These are phyloP conservation scores for Chironomus tepperi DNA, from an alignment of 1,140 invertebrate genomes.

Conservation along the genomic window DNA sequence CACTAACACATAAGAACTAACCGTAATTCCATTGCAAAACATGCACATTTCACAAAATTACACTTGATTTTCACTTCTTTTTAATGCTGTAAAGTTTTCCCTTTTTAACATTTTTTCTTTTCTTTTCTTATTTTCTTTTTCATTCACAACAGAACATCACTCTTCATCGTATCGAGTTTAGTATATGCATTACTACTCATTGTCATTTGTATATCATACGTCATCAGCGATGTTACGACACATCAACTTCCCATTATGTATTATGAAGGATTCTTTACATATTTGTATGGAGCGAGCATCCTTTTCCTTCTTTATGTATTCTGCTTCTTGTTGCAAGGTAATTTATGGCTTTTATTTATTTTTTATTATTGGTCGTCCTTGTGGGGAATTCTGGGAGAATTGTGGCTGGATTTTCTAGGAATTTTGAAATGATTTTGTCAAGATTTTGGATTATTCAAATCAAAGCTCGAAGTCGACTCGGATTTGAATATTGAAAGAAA, in stretches of 20 bases:
- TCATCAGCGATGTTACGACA: conserved; percentile 86
- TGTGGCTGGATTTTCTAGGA: too few species aligned
- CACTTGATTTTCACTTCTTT: not conserved
- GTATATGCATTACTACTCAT: conserved; percentile 87
- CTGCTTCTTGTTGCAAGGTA: conserved; percentile 83
- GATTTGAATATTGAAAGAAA: too few species aligned
- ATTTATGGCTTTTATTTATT: conserved; percentile 29
- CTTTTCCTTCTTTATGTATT: conserved; percentile 94
- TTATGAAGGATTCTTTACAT: conserved; percentile 96
- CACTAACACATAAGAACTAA: not conserved
- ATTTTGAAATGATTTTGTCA: too few species aligned
- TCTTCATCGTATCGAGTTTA: conserved; percentile 90
- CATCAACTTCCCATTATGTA: conserved; percentile 81
- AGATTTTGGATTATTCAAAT: too few species aligned
- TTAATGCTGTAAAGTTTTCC: not conserved
- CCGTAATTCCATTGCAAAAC: too few species aligned
- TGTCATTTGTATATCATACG: conserved; percentile 83
- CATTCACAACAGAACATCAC: conserved; percentile 69
- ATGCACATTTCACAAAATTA: not conserved
- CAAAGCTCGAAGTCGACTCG: too few species aligned
- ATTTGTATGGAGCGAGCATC: conserved; percentile 90
- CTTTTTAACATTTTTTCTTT: conserved; percentile 17
- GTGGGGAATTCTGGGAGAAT: too few species aligned
- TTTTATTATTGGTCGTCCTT: too few species aligned
- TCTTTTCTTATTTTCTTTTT: conserved; percentile 28